Evolutionary conservation across 2,797 vertebrate genomes (phyloP).

Genomic region (Tiaroga cobitis): DNA sequence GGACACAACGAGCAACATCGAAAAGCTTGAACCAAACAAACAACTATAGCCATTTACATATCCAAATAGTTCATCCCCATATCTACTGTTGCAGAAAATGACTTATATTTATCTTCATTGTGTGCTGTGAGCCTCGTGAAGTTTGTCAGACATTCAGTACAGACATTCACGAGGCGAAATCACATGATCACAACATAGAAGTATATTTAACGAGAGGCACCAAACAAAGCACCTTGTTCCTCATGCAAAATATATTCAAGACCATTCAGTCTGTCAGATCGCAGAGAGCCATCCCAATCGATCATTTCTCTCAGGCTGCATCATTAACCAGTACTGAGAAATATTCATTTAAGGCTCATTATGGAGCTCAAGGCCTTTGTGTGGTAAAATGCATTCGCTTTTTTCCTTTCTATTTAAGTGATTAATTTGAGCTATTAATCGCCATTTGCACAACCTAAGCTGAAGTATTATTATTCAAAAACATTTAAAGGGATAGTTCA

Average conservation of each 20-base stretch:
- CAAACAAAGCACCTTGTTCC: conserved; percentile 34
- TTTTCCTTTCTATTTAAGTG: background rate
- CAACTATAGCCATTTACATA: background rate
- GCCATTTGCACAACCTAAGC: background rate
- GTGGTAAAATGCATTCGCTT: background rate
- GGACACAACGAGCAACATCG: background rate
- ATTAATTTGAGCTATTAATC: conserved; percentile 8
- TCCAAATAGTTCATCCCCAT: background rate
- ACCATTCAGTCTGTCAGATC: background rate
- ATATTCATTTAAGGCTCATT: conserved; percentile 21
- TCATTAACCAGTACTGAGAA: conserved; percentile 7
- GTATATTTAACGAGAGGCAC: conserved; percentile 29
- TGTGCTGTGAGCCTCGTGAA: background rate
- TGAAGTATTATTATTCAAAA: background rate
- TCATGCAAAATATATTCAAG: conserved; percentile 32
- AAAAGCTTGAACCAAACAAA: conserved; percentile 24
- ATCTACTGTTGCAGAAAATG: background rate
- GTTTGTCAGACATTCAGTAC: too few relatives aligned
- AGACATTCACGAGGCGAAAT: conserved; percentile 35
- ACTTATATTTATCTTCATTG: background rate
- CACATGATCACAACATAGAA: conserved; percentile 9
- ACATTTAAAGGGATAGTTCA: too few relatives aligned
- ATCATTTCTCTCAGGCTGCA: background rate
- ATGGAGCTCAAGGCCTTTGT: conserved; percentile 42
- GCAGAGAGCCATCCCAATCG: background rate